Evolutionary conservation across 2,113 vertebrate genomes (phyloP).

Genomic region (Cavia porcellus): DNA sequence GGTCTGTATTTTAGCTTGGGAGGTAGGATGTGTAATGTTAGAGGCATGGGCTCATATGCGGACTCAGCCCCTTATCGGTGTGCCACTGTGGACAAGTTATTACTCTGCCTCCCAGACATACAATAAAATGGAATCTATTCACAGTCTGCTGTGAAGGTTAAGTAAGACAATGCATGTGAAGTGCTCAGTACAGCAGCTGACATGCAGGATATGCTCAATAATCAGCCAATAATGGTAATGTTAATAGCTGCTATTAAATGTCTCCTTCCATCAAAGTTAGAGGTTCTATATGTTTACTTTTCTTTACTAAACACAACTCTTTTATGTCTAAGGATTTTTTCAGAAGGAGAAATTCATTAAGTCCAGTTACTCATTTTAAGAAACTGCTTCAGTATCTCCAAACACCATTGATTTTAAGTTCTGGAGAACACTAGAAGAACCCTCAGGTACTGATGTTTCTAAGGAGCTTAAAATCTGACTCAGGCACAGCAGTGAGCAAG

Average conservation of each 20-base stretch:
- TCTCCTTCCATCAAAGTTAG: constrained; percentile 31
- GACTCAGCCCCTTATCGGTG: constrained; percentile 53
- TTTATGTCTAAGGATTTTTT: constrained; percentile 49
- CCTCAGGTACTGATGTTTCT: constrained; percentile 20
- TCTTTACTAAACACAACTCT: constrained; percentile 29
- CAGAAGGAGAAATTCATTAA: constrained; percentile 58
- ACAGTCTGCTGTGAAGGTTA: constrained; percentile 57
- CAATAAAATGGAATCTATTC: background rate
- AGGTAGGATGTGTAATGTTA: constrained; percentile 51
- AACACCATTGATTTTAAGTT: constrained; percentile 46
- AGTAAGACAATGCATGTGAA: constrained; percentile 56
- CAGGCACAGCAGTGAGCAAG: constrained; percentile 37
- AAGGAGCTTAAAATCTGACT: constrained; percentile 39
- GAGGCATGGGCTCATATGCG: background rate
- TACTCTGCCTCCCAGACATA: constrained; percentile 75
- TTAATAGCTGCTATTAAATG: background rate
- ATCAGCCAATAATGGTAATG: background rate
- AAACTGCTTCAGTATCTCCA: constrained; percentile 12
- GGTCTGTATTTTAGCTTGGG: constrained; percentile 59
- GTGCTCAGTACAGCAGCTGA: constrained; percentile 52
- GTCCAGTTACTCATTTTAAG: constrained; percentile 33
- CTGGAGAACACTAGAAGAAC: constrained; percentile 20
- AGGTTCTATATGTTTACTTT: background rate
- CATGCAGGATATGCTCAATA: background rate
- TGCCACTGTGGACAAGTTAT: constrained; percentile 61